Percentiles rank a stretch among this genome's conserved stretches.
These are phyloP conservation scores for Hemicordylus capensis DNA, from an alignment of 2,113 vertebrate genomes.

Conservation along the genomic window DNA sequence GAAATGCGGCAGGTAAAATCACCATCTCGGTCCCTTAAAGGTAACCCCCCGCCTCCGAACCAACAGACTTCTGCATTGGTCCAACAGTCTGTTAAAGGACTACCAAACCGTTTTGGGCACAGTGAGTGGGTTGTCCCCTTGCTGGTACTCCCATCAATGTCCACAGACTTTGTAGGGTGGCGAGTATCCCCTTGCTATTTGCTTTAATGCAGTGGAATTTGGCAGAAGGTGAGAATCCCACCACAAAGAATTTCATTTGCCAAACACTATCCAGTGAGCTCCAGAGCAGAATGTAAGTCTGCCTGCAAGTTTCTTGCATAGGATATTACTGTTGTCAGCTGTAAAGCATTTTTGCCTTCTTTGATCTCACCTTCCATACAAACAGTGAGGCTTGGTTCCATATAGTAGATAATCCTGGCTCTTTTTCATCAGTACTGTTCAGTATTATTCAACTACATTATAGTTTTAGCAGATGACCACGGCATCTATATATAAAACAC, in stretches of 20 bases:
- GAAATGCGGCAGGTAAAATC: too few relatives aligned
- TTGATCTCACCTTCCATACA: not conserved
- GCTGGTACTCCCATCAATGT: not conserved
- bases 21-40: too few relatives aligned
- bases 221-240: not conserved
- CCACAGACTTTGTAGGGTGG: not conserved
- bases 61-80: too few relatives aligned
- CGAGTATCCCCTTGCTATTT: not conserved
- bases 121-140: not conserved
- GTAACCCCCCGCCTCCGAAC: too few relatives aligned
- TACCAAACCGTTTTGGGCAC: too few relatives aligned
- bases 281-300: not conserved
- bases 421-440: not conserved
- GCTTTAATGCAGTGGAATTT: not conserved
- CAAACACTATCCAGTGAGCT: too few relatives aligned
- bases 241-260: too few relatives aligned
- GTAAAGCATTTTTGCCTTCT: not conserved
- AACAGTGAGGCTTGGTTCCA: not conserved
- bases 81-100: too few relatives aligned
- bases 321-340: not conserved
- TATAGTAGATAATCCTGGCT: not conserved
- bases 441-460: not conserved
- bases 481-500: not conserved
- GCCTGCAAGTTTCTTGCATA: not conserved
- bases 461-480: not conserved